A percentile compares a stretch with the other conserved stretches of the same genome.
Conservation (phyloP, 2,888 invertebrate genomes). For the Mesoligia furuncula region DNA sequence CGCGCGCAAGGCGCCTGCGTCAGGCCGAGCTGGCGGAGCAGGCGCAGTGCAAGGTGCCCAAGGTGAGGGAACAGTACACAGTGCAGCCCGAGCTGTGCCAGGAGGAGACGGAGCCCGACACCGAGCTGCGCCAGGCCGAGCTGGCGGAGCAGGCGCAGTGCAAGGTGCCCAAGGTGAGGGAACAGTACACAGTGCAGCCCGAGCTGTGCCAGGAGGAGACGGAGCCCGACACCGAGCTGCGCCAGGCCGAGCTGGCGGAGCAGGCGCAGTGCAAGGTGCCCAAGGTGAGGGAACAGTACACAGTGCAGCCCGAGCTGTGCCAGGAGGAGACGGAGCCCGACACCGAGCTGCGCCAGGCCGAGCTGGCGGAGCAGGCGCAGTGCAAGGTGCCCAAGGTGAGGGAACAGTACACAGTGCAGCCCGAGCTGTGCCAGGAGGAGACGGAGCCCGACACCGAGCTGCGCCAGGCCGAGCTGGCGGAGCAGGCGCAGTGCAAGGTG, state of each 20-base stretch:
- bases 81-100: neutral
- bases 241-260: conserved; percentile 80
- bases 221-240: conserved; percentile 93
- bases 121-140: conserved; percentile 83
- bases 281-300: conserved; percentile 71
- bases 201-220: conserved; percentile 88
- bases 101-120: neutral
- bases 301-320: neutral
- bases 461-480: too few species aligned
- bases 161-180: conserved; percentile 75
- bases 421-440: too few species aligned
- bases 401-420: too few species aligned
- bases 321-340: neutral
- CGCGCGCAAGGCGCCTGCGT: conserved; percentile 93
- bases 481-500: too few species aligned
- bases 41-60: conserved; percentile 66
- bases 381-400: too few species aligned
- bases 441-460: too few species aligned
- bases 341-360: neutral
- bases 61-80: conserved; percentile 67
- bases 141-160: neutral
- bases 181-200: neutral
- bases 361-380: too few species aligned
- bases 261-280: conserved; percentile 61
- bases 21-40: conserved; percentile 73